Evolutionary conservation across 1,140 invertebrate genomes (phyloP).

Genomic region (Brachionus sp.): DNA sequence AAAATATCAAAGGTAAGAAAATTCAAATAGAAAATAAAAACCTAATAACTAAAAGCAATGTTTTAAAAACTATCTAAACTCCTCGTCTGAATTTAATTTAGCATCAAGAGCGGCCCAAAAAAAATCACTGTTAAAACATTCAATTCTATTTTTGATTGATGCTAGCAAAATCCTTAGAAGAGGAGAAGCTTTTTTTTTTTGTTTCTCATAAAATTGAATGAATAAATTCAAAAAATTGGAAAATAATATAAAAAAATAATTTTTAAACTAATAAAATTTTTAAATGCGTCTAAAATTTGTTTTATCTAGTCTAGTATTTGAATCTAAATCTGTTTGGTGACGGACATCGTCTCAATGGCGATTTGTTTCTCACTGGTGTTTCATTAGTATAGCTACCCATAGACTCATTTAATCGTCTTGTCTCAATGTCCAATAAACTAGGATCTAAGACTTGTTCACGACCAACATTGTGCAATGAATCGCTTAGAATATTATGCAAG

Average conservation of each 20-base stretch:
- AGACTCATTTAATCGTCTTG: conserved; percentile 30
- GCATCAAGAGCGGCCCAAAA: neutral
- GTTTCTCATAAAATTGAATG: neutral
- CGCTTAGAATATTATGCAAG: conserved; percentile 30
- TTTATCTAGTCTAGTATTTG: conserved; percentile 28
- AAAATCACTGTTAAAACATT: conserved; percentile 24
- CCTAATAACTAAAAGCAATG: neutral
- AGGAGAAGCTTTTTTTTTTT: neutral
- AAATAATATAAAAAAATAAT: neutral
- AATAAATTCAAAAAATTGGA: neutral
- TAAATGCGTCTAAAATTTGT: conserved; percentile 18
- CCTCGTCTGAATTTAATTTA: neutral
- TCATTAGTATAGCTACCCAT: conserved; percentile 26
- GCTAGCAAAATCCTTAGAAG: neutral
- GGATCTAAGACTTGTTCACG: conserved; percentile 37
- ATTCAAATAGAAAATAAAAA: neutral
- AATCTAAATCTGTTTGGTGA: conserved; percentile 36
- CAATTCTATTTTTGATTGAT: neutral
- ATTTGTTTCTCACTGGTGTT: conserved; percentile 43
- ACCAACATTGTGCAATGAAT: conserved; percentile 21
- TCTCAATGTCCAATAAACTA: conserved; percentile 34
- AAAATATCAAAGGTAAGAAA: neutral
- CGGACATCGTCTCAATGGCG: conserved; percentile 25
- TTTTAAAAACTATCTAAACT: conserved; percentile 37
- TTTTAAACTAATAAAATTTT: neutral